A percentile compares a stretch with the other conserved stretches of the same genome.
Conservation (phyloP, 2,888 invertebrate genomes). For the Drosophila pseudotakahashii region DNA sequence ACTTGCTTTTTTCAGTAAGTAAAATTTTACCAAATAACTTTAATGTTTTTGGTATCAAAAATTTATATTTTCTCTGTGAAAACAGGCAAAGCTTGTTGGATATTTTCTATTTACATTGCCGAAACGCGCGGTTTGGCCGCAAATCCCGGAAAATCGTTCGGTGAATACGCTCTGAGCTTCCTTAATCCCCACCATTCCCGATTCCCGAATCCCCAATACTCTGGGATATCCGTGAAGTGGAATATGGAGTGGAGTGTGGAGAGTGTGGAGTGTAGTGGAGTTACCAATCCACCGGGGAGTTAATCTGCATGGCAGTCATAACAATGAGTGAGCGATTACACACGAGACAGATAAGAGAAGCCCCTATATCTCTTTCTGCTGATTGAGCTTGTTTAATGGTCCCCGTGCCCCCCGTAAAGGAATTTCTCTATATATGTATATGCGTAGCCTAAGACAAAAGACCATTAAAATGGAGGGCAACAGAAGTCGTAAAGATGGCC, state of each 20-base stretch:
- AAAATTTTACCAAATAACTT: no score
- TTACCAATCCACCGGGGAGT: conserved; percentile 1
- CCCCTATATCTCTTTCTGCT: conserved; percentile 1
- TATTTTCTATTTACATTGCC: background rate
- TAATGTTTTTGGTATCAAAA: no score
- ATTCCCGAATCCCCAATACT: background rate
- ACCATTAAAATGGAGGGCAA: conserved; percentile 21
- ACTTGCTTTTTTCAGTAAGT: no score
- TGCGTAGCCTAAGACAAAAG: conserved; percentile 12
- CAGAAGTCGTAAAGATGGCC: conserved; percentile 22
- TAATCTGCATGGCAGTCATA: conserved; percentile 52
- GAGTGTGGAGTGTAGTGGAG: no score
- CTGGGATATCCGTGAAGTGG: conserved; percentile 2
- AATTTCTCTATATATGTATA: conserved; percentile 3
- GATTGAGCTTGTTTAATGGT: conserved; percentile 21
- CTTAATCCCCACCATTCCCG: background rate
- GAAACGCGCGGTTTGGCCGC: conserved; percentile 1
- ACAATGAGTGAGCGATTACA: conserved; percentile 23
- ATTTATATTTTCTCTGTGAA: no score
- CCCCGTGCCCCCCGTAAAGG: conserved; percentile 9
- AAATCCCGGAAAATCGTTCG: conserved; percentile 19
- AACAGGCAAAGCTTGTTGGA: background rate
- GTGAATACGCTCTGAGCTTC: conserved; percentile 6
- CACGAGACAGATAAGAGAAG: conserved; percentile 49
- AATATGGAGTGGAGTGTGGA: no score